Evolutionary conservation across 2,797 vertebrate genomes (phyloP), one percentile per base, ranked within the genome.

Genomic region (Hirundo rustica): DNA sequence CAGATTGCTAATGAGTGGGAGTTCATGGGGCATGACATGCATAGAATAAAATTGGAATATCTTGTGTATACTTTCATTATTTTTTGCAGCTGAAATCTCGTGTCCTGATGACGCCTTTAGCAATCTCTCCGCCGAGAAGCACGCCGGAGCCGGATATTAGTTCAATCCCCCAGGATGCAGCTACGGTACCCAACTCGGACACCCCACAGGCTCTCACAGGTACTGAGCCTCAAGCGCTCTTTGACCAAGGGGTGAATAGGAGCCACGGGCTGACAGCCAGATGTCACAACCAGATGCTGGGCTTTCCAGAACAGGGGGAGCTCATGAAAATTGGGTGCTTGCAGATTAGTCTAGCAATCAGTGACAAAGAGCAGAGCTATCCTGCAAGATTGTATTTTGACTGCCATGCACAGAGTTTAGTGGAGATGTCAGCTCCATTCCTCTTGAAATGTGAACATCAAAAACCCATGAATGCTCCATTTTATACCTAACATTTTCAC

Each of bases 101-200:
- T 61, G 98, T 98, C 97, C 98, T 99, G 97, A 99, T 99, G 98
- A 98, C 98, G 38, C 98, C 99, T 20, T 86, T 99, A 98, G 98
- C 98, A 20, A 98, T 99, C 93, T 99, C 98, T 38, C 98, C 99
- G 1, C 98, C 98, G 8, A 97, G 98, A 96, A 99, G 98, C 96
- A 99, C 98, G 9, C 99, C 98, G 0, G 99, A 99, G 93, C 98
- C 98, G 0, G 99, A 99, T 67, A 98, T 98, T 97, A 99, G 99
- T 93, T 99, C 98, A 78, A 99, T 99, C 72, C 99, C 99, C 54
- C 99, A 99, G 97, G 99, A 99, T 36, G 98, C 98, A 79, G 99
- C 99, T 93, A 99, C 98, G 3, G 96, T 99, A 64, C 99, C 99
- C 92, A 98, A 98, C 96, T 98, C 98, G 1, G 98, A 97, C 84